Percentiles rank a stretch among this genome's conserved stretches.
Evolutionary conservation across 2,888 invertebrate species (phyloP).

Genomic region (Scaptomyza cyrtandrae): DNA sequence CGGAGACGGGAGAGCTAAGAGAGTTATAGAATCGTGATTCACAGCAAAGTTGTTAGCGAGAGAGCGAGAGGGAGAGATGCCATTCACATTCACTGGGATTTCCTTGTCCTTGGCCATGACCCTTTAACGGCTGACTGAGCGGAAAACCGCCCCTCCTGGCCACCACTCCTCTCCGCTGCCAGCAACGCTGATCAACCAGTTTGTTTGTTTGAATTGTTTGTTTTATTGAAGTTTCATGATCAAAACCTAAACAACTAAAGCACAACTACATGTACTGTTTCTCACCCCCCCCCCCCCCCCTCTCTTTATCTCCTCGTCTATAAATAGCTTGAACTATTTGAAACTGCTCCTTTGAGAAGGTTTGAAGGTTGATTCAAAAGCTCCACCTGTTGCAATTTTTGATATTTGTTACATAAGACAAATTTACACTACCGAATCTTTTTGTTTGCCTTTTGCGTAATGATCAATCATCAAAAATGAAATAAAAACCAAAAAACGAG

Average conservation of each 20-base stretch:
- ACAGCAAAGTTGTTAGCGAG: constrained; percentile 17
- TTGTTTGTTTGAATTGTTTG: constrained; percentile 61
- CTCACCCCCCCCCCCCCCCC: not conserved
- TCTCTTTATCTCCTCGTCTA: not conserved
- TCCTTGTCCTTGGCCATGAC: constrained; percentile 82
- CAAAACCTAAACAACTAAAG: constrained; percentile 65
- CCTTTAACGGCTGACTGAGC: constrained; percentile 72
- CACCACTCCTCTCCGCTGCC: constrained; percentile 11
- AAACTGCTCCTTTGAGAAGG: constrained; percentile 64
- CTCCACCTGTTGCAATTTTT: constrained; percentile 76
- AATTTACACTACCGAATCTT: constrained; percentile 56
- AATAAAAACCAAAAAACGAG: constrained; percentile 34
- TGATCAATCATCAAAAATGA: constrained; percentile 74
- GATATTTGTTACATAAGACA: constrained; percentile 76
- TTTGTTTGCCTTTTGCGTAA: constrained; percentile 42
- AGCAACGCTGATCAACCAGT: constrained; percentile 62
- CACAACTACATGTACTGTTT: constrained; percentile 38
- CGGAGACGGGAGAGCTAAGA: constrained; percentile 13
- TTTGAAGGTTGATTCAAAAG: constrained; percentile 65
- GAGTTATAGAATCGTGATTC: constrained; percentile 61
- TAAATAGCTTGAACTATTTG: constrained; percentile 12
- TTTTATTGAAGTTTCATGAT: constrained; percentile 76
- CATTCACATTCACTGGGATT: constrained; percentile 79
- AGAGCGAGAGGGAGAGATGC: constrained; percentile 36
- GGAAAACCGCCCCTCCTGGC: constrained; percentile 34